A percentile compares a stretch with the other conserved stretches of the same genome.
Evolutionary conservation across 1,140 invertebrate genomes (phyloP).

Genomic region (Uloborus diversus): DNA sequence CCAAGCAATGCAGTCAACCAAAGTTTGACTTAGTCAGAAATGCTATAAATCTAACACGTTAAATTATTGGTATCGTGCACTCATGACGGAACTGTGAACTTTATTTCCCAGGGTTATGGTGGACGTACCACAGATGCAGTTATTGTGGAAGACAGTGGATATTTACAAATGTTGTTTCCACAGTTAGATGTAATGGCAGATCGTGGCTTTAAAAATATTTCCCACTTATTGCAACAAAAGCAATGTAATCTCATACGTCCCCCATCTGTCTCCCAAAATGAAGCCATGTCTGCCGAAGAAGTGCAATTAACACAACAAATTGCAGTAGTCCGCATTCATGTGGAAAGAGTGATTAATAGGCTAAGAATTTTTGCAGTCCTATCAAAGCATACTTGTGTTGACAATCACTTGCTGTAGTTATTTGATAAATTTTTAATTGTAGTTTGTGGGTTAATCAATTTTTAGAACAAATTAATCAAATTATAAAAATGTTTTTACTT

Average conservation of each 20-base stretch:
- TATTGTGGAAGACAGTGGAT: constrained; percentile 58
- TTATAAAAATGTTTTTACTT: not conserved
- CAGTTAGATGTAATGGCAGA: constrained; percentile 62
- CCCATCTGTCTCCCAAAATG: too few relatives aligned
- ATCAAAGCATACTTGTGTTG: not conserved
- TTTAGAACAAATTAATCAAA: not conserved
- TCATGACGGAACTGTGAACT: constrained; percentile 61
- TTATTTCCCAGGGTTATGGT: constrained; percentile 60
- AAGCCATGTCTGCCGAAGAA: too few relatives aligned
- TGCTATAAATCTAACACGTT: constrained; percentile 62
- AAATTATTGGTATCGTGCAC: constrained; percentile 61
- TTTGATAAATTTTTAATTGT: not conserved
- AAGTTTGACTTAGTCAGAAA: constrained; percentile 60
- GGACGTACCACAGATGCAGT: constrained; percentile 61
- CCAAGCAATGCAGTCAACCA: constrained; percentile 59
- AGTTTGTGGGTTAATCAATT: not conserved
- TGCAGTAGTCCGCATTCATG: not conserved
- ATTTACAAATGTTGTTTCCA: constrained; percentile 57
- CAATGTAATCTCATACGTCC: not conserved
- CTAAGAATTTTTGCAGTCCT: not conserved
- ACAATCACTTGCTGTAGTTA: not conserved
- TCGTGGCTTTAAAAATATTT: constrained; percentile 60
- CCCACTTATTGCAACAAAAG: not conserved
- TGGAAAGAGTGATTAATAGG: constrained; percentile 28
- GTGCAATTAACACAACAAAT: not conserved